Percentiles rank a stretch among this genome's conserved stretches.
These are phyloP conservation scores for Cyprinodon variegatus DNA, from an alignment of 2,113 vertebrate species.

Conservation along the genomic window DNA sequence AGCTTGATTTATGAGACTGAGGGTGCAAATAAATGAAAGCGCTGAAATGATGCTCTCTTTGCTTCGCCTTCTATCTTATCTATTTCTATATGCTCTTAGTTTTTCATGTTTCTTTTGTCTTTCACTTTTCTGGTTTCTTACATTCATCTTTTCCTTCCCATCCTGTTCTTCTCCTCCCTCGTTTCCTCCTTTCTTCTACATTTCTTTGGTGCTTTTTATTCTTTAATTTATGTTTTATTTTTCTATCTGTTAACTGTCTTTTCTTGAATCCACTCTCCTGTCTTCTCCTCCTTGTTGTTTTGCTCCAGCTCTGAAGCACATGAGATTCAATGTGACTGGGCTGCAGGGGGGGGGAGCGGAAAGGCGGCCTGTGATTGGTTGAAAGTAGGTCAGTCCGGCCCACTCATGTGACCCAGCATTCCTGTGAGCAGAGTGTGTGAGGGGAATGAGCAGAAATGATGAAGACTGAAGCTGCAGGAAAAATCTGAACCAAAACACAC, in stretches of 20 bases:
- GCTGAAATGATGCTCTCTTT: not conserved
- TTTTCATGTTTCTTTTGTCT: not conserved
- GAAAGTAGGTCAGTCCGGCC: conserved; percentile 77
- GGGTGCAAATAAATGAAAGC: too few species aligned
- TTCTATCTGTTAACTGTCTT: too few species aligned
- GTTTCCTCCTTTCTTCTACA: too few species aligned
- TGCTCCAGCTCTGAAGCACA: conserved; percentile 49
- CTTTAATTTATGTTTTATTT: not conserved
- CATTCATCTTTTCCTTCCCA: not conserved
- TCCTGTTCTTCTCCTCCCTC: not conserved
- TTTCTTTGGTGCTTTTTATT: not conserved
- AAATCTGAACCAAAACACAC: not conserved
- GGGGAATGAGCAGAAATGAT: not conserved
- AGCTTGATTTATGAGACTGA: too few species aligned
- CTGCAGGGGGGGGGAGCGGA: not conserved
- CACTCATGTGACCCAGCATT: conserved; percentile 67
- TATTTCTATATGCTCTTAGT: not conserved
- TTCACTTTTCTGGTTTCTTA: not conserved
- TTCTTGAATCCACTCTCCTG: not conserved
- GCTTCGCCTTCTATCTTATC: not conserved
- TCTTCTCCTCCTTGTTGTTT: conserved; percentile 18
- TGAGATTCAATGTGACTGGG: conserved; percentile 70
- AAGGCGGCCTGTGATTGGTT: conserved; percentile 63
- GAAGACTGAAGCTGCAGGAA: not conserved
- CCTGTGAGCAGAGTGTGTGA: not conserved